Evolutionary conservation across 2,888 invertebrate genomes (phyloP), one percentile per base, ranked within the genome.

Genomic region (Thereva nobilitata): DNA sequence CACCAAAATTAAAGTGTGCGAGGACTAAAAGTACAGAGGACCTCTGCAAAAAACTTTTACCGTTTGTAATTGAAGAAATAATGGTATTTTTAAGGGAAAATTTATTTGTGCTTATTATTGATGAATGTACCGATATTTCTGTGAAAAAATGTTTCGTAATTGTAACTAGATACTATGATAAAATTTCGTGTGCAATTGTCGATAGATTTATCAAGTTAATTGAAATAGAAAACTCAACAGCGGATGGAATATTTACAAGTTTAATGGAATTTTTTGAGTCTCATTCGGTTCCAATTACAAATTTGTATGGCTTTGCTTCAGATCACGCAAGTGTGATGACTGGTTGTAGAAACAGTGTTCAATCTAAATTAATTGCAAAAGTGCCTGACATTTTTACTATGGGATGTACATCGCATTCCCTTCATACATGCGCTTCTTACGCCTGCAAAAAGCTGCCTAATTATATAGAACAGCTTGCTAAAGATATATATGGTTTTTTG

Each of bases 301-400:
- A 53, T 53, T 3, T 53, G n/a, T 5, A 38, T 38, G 53, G 37
- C 3, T 53, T 53, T 53, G 53, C 35, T 37, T 7, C 7, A 8
- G 53, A 53, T 38, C 35, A 53, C 38, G 53, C 38, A 35, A 6
- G n/a, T n/a, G 37, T 37, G 38, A 53, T 53, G 53, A n/a, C 9
- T 38, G 52, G 53, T 5, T 9, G 8, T 9, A 7, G 5, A 2
- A 53, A 53, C 37, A 34, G 9, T 4, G 38, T 53, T 37, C n/a
- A 9, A 4, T n/a, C 35, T n/a, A 9, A n/a, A 38, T 53, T 53
- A 38, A 37, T 9, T 4, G n/a, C 8, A 37, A 37, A 35, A 6
- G 5, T 37, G n/a, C 8, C 3, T n/a, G 9, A 37, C 38, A 9
- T 37, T 8, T 53, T 35, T 53, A 7, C 5, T 4, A 37, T 53